Evolutionary conservation across 2,888 invertebrate species (phyloP).

Genomic region (Eupithecia dodoneata): DNA sequence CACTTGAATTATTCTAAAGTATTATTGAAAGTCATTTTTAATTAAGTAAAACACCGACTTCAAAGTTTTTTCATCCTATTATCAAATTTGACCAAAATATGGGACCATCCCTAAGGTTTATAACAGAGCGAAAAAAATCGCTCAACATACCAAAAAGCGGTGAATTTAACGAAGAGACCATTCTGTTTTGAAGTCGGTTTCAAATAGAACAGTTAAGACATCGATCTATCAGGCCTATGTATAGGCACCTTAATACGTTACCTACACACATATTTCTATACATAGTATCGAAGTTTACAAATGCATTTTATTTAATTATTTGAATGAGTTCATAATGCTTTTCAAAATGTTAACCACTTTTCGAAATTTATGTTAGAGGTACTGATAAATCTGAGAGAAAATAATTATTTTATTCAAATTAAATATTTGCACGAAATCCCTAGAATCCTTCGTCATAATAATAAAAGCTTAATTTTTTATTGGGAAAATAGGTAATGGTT

Average conservation of each 20-base stretch:
- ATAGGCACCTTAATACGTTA: constrained; percentile 63
- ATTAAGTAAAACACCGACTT: neutral
- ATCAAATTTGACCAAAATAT: neutral
- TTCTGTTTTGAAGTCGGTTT: constrained; percentile 29
- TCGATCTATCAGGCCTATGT: constrained; percentile 73
- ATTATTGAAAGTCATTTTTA: constrained; percentile 3
- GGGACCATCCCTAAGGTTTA: neutral
- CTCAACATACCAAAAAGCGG: neutral
- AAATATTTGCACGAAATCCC: neutral
- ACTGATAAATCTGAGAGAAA: neutral
- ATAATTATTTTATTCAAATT: neutral
- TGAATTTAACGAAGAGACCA: neutral
- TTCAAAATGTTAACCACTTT: neutral
- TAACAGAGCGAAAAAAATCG: neutral
- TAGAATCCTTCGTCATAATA: neutral
- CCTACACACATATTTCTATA: constrained; percentile 62
- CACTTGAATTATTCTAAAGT: constrained; percentile 8
- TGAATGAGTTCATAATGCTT: neutral
- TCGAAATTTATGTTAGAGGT: neutral
- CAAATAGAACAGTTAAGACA: constrained; percentile 75
- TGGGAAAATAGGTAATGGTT: neutral
- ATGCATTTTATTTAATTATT: constrained; percentile 53
- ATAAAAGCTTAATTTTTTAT: neutral
- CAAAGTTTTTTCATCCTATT: neutral
- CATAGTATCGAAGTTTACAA: constrained; percentile 64